Evolutionary conservation across 2,888 invertebrate species (phyloP).

Genomic region (Xiphydria camelus): DNA sequence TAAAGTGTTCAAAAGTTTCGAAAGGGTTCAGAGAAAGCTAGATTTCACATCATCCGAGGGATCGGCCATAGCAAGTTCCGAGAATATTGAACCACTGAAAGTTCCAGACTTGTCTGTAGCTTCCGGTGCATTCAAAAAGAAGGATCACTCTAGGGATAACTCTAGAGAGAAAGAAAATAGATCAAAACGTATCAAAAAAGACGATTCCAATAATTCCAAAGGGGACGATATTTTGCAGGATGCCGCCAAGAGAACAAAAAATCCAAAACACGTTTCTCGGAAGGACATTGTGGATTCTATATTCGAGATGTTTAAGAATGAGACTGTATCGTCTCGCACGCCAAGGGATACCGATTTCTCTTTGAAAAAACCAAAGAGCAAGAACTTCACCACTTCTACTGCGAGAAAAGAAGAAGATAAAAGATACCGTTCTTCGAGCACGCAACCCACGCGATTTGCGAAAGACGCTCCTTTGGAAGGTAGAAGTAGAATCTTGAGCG

Average conservation of each 20-base stretch:
- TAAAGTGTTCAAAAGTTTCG: constrained; percentile 37
- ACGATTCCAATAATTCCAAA: constrained; percentile 35
- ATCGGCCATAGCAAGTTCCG: constrained; percentile 43
- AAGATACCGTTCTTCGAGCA: constrained; percentile 32
- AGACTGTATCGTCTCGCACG: constrained; percentile 29
- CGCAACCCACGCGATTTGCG: constrained; percentile 33
- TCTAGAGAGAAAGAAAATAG: constrained; percentile 52
- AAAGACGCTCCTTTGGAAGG: constrained; percentile 40
- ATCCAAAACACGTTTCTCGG: constrained; percentile 41
- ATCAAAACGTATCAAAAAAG: constrained; percentile 48
- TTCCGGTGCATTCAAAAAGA: constrained; percentile 45
- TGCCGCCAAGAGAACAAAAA: constrained; percentile 35
- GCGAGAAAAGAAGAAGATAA: constrained; percentile 45
- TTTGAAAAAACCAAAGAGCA: constrained; percentile 38
- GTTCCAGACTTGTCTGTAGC: constrained; percentile 45
- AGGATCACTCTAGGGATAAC: constrained; percentile 45
- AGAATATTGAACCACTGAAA: constrained; percentile 48
- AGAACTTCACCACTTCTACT: constrained; percentile 41
- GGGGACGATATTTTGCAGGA: constrained; percentile 33
- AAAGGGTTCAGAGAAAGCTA: constrained; percentile 47
- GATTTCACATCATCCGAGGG: constrained; percentile 47
- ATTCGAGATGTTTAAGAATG: constrained; percentile 37
- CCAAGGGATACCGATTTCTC: constrained; percentile 37
- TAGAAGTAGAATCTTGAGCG: constrained; percentile 38
- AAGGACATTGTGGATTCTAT: constrained; percentile 39